These are phyloP conservation scores for Platygyra sinensis DNA, from an alignment of 64 coral and sea anemone species.

Conservation along the genomic window DNA sequence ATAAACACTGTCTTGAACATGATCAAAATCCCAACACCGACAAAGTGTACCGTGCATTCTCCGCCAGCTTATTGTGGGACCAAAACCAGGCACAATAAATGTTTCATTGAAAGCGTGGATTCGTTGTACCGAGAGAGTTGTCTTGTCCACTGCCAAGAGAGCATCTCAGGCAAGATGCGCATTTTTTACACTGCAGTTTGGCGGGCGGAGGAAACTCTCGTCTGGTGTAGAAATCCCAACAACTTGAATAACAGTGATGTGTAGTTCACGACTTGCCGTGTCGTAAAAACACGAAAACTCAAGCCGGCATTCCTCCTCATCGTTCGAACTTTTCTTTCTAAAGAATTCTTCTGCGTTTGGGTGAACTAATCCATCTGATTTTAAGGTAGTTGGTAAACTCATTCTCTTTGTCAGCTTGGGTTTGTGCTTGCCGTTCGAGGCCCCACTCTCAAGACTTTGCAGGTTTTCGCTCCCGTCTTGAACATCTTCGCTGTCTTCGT, in stretches of 20 bases:
- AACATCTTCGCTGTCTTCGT: conserved; percentile 19
- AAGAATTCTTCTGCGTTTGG: conserved; percentile 69
- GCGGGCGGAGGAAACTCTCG: conserved; percentile 86
- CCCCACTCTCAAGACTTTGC: neutral
- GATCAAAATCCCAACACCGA: conserved; percentile 93
- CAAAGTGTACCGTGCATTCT: conserved; percentile 91
- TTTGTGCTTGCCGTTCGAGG: conserved; percentile 4
- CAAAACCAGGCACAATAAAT: conserved; percentile 90
- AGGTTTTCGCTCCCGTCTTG: neutral
- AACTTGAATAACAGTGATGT: conserved; percentile 85
- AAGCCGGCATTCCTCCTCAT: conserved; percentile 34
- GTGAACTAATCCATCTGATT: conserved; percentile 59
- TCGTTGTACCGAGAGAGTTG: conserved; percentile 73
- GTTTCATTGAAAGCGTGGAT: conserved; percentile 90
- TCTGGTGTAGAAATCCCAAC: conserved; percentile 78
- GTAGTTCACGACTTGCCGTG: conserved; percentile 77
- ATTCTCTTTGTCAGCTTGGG: conserved; percentile 61
- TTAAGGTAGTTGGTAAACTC: conserved; percentile 57
- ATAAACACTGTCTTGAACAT: conserved; percentile 90
- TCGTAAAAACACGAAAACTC: conserved; percentile 89
- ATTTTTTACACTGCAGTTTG: conserved; percentile 95
- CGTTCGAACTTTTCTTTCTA: conserved; percentile 37
- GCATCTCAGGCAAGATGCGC: conserved; percentile 92
- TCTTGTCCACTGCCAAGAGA: conserved; percentile 88
- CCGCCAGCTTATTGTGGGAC: conserved; percentile 88